Evolutionary conservation across 2,113 vertebrate genomes (phyloP).

Genomic region (Aptenodytes forsteri): DNA sequence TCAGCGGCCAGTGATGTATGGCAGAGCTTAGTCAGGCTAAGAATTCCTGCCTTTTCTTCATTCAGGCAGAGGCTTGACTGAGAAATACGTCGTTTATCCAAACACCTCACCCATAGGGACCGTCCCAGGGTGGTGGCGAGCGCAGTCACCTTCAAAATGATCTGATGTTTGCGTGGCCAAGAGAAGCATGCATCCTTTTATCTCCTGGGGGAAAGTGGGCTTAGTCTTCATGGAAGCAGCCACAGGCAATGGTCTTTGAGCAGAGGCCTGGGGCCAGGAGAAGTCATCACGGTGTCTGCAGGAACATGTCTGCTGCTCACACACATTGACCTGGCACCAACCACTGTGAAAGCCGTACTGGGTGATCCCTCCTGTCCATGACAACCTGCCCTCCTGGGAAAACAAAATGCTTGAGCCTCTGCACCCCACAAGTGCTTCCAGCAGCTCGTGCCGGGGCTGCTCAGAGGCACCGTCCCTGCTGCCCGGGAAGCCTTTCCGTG

Average conservation of each 20-base stretch:
- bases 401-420: not conserved
- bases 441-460: not conserved
- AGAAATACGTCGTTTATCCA: fast-evolving
- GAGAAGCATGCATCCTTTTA: not conserved
- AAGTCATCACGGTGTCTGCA: not conserved
- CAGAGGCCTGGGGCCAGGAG: not conserved
- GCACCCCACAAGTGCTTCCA: fast-evolving
- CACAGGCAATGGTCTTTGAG: fast-evolving
- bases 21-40: not conserved
- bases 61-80: not conserved
- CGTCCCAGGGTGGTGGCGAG: not conserved
- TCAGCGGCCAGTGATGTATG: not conserved
- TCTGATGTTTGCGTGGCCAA: not conserved
- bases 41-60: not conserved
- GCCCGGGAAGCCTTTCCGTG: not conserved
- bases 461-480: not conserved
- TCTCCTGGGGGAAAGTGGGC: fast-evolving
- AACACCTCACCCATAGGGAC: not conserved
- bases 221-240: not conserved
- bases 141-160: not conserved
- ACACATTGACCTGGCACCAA: fast-evolving
- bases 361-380: not conserved
- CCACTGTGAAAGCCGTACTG: fast-evolving
- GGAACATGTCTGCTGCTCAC: not conserved
- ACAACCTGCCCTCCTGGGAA: not conserved